Base-by-base conservation (phyloP, 2,113 vertebrate species). In the Tenrec ecaudatus region DNA sequence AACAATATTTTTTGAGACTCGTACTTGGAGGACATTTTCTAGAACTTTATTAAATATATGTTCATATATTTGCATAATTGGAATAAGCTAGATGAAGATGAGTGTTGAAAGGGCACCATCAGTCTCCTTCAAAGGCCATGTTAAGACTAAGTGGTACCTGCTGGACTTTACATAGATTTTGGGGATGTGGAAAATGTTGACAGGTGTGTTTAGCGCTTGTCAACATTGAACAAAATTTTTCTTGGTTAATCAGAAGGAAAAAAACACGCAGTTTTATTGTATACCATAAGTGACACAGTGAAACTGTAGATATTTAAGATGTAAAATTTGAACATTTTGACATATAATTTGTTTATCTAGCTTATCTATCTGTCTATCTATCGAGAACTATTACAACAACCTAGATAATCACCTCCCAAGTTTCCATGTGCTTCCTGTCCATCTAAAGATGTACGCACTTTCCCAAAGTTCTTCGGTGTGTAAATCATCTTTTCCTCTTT, bases 291-390 rank as follows among this genome's bases (percentile, higher is more conserved):
- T 90, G 79, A 76, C 31, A 31, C 66, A 81, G 23, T 73, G 71
- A 88, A 94, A 78, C 82, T 40, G n/a, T 47, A 81, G 80, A 58
- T 86, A n/a, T 77, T 83, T 89, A 69, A 91, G 87, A 31, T 69
- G 2, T 40, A 25, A 92, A 66, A 40, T 40, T 40, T 40, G 40
- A 40, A 40, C 40, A 40, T 40, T 40, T 40, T 40, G 40, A 40
- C 7, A 40, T 40, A 40, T 40, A 40, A 7, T 40, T 40, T 40
- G n/a, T n/a, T n/a, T n/a, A n/a, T n/a, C n/a, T n/a, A n/a, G n/a
- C n/a, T n/a, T n/a, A n/a, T n/a, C n/a, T n/a, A n/a, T n/a, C n/a
- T n/a, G n/a, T n/a, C n/a, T n/a, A n/a, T n/a, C n/a, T n/a, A n/a
- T n/a, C n/a, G n/a, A n/a, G n/a, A n/a, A 89, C 38, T 89, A 11